A percentile compares a stretch with the other conserved stretches of the same genome.
Conservation (phyloP, 2,113 vertebrate genomes). For the Calypte anna region DNA sequence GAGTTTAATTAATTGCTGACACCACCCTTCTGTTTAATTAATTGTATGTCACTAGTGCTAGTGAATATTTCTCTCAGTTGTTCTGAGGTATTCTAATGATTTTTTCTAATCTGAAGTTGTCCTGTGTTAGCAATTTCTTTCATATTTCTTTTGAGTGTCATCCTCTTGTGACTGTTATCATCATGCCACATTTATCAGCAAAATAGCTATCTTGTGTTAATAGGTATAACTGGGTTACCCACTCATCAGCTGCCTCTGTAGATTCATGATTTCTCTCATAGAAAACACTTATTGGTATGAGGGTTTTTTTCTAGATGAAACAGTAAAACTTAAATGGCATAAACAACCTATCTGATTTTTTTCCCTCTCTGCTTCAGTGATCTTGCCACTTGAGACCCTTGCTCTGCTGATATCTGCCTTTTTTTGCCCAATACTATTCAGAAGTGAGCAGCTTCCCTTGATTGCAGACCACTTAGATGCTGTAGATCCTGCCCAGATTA, state of each 20-base stretch:
- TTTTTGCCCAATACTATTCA: constrained; percentile 9
- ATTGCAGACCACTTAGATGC: constrained; percentile 7
- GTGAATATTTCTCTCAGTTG: background rate
- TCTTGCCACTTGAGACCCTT: constrained; percentile 1
- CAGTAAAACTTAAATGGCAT: background rate
- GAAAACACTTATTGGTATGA: background rate
- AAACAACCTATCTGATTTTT: background rate
- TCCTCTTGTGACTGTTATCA: background rate
- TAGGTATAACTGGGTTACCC: background rate
- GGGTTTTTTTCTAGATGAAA: background rate
- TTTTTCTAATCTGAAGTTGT: background rate
- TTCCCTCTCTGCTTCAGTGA: background rate
- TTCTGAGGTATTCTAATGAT: background rate
- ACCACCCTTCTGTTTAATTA: background rate
- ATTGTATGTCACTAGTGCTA: background rate
- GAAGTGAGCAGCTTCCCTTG: constrained; percentile 42
- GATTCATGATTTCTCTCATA: background rate
- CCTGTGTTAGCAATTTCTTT: background rate
- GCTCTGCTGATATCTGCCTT: background rate
- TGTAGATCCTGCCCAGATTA: constrained; percentile 5
- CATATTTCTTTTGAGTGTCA: background rate
- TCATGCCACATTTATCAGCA: background rate
- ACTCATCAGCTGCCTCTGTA: background rate
- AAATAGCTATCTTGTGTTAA: background rate
- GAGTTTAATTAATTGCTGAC: background rate